phyloP scores from a whole-genome alignment of 1,140 invertebrate genomes.

The Dolichoris vasculosae region DNA sequence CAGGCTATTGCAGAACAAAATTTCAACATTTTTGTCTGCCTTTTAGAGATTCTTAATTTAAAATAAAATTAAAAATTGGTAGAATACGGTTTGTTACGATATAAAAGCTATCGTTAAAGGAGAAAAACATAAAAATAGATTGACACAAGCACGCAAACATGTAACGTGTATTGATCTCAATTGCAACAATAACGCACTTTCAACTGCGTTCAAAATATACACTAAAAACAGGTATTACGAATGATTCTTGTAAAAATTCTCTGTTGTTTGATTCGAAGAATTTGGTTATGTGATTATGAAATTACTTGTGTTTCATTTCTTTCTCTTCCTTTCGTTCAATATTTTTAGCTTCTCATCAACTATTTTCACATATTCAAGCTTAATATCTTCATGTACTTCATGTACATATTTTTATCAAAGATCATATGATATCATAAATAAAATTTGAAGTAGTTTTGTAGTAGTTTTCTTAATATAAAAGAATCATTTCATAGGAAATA shows the following conservation, averaged over 20 bases:
- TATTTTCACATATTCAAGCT: background rate
- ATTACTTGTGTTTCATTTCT: background rate
- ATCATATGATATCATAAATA: background rate
- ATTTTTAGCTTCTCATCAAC: background rate
- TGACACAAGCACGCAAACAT: background rate
- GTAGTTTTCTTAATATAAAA: too few species aligned
- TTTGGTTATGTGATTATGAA: background rate
- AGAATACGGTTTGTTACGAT: too few species aligned
- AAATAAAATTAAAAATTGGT: too few species aligned
- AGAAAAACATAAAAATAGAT: background rate
- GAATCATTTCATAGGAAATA: too few species aligned
- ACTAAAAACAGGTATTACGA: background rate
- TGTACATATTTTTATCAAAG: background rate
- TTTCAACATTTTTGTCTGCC: too few species aligned
- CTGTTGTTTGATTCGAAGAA: conserved; percentile 17
- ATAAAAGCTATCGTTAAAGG: too few species aligned
- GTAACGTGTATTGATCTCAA: background rate
- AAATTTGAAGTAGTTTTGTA: too few species aligned
- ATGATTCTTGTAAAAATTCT: conserved; percentile 36
- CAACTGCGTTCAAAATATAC: background rate
- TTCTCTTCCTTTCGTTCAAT: background rate
- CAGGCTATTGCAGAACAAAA: too few species aligned
- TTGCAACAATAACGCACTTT: conserved; percentile 2
- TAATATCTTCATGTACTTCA: background rate
- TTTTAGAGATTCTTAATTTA: too few species aligned